Evolutionary conservation across 2,113 vertebrate species (phyloP).

Genomic region (Scartelaos histophorus): DNA sequence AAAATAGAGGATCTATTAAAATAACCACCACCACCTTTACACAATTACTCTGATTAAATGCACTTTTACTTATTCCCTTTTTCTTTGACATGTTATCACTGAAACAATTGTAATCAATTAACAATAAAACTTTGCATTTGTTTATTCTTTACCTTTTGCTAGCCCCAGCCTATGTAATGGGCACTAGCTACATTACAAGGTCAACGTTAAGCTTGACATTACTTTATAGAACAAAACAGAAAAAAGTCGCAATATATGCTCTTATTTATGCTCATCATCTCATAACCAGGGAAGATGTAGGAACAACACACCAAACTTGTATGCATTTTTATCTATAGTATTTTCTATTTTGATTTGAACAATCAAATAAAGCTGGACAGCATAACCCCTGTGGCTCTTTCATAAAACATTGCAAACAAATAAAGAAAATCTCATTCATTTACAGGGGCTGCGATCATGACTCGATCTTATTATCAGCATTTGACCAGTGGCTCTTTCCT

Average conservation of each 20-base stretch:
- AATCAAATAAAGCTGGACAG: background rate
- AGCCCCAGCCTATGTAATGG: too few species aligned
- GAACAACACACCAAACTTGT: background rate
- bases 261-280: background rate
- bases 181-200: too few species aligned
- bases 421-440: background rate
- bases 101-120: too few species aligned
- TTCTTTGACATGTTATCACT: too few species aligned
- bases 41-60: too few species aligned
- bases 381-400: background rate
- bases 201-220: background rate
- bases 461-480: background rate
- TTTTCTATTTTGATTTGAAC: too few species aligned
- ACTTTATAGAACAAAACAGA: background rate
- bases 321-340: background rate
- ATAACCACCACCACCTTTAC: too few species aligned
- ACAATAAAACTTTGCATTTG: too few species aligned
- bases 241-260: background rate
- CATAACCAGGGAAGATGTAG: background rate
- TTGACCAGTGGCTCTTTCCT: background rate
- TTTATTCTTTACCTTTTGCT: too few species aligned
- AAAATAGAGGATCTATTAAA: too few species aligned
- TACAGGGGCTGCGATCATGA: background rate
- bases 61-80: too few species aligned
- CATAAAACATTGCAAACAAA: background rate